These are phyloP conservation scores for Zaprionus bogoriensis DNA, from an alignment of 2,888 invertebrate species.

Conservation along the genomic window DNA sequence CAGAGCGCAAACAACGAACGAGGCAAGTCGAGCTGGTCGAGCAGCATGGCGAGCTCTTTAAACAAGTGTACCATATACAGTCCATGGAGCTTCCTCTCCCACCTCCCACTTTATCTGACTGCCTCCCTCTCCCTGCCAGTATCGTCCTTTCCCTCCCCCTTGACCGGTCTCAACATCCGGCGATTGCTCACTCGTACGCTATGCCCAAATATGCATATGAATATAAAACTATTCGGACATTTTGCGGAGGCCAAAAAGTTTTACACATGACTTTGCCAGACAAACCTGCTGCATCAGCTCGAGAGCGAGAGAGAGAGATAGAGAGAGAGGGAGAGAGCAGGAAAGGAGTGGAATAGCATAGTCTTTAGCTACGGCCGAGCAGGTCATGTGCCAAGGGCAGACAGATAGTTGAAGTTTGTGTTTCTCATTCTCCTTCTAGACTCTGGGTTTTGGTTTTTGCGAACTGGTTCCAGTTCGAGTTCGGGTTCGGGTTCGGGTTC, in stretches of 20 bases:
- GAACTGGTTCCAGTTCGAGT: not conserved
- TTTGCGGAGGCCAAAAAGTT: constrained; percentile 51
- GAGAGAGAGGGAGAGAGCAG: not conserved
- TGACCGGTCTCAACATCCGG: constrained; percentile 35
- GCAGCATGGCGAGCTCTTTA: constrained; percentile 52
- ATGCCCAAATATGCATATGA: constrained; percentile 71
- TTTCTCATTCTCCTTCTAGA: not conserved
- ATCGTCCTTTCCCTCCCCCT: not conserved
- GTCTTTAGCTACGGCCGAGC: constrained; percentile 29
- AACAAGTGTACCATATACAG: constrained; percentile 44
- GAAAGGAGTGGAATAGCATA: not conserved
- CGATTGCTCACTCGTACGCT: constrained; percentile 55
- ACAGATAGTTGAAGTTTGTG: constrained; percentile 32
- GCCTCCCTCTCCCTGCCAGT: not conserved
- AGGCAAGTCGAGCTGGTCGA: not conserved
- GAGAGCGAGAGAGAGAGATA: not conserved
- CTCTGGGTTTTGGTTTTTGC: not conserved
- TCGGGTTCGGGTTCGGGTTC: not conserved
- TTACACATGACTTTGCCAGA: constrained; percentile 36
- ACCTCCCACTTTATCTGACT: not conserved
- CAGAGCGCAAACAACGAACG: constrained; percentile 27
- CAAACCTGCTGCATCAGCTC: constrained; percentile 15
- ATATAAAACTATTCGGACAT: constrained; percentile 74
- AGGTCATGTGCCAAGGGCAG: constrained; percentile 52
- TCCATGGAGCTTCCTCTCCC: not conserved